phyloP scores from a whole-genome alignment of 2,113 vertebrate genomes.

The Oncorhynchus gorbuscha region DNA sequence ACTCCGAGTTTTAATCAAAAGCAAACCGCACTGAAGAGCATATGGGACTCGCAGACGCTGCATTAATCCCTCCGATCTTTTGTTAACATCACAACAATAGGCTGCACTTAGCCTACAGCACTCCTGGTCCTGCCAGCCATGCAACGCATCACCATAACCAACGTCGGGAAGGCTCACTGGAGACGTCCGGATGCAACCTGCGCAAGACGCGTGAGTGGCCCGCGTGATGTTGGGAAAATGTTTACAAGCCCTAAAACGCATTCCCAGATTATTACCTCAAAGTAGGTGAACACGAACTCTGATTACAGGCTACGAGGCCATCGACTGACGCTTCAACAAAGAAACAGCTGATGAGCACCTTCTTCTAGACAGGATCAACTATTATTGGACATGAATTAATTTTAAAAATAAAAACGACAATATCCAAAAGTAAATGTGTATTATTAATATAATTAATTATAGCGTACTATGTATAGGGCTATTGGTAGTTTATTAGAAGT shows the following conservation, averaged over 20 bases:
- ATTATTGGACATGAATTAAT: too few relatives aligned
- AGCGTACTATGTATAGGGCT: neutral
- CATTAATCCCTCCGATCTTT: slow-evolving; percentile 66
- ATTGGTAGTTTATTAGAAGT: slow-evolving; percentile 5
- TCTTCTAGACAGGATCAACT: too few relatives aligned
- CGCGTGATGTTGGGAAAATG: neutral
- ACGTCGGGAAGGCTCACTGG: neutral
- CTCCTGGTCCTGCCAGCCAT: slow-evolving; percentile 35
- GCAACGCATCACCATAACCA: neutral
- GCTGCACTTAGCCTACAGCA: slow-evolving; percentile 43
- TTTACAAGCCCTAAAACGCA: too few relatives aligned
- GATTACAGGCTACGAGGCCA: too few relatives aligned
- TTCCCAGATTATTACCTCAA: too few relatives aligned
- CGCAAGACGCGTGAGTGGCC: neutral
- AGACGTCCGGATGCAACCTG: neutral
- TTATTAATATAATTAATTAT: neutral
- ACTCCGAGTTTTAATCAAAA: slow-evolving; percentile 76
- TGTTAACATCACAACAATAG: slow-evolving; percentile 63
- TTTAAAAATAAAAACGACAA: too few relatives aligned
- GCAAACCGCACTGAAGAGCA: slow-evolving; percentile 63
- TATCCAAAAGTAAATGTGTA: too few relatives aligned
- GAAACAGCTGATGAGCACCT: too few relatives aligned
- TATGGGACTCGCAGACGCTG: slow-evolving; percentile 75
- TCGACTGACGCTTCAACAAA: too few relatives aligned
- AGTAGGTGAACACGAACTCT: too few relatives aligned